A percentile compares a stretch with the other conserved stretches of the same genome.
Evolutionary conservation across 1,140 invertebrate species (phyloP).

Genomic region (Chionoecetes opilio): DNA sequence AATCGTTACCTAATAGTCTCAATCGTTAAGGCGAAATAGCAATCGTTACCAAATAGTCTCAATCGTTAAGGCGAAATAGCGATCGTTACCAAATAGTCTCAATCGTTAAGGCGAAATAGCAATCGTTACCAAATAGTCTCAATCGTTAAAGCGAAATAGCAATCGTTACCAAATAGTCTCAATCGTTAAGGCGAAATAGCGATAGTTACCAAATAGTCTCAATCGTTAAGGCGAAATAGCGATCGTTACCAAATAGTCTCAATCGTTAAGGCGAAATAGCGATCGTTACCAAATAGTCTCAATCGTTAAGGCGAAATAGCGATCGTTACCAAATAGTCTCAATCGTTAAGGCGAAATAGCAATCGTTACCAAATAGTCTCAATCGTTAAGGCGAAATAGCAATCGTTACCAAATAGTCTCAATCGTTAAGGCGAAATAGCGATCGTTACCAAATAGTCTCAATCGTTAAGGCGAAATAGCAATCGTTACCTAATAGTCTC

Average conservation of each 20-base stretch:
- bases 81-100: conserved; percentile 15
- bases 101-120: conserved; percentile 9
- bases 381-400: conserved; percentile 9
- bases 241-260: conserved; percentile 15
- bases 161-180: too few relatives aligned
- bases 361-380: conserved; percentile 3
- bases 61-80: conserved; percentile 9
- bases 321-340: conserved; percentile 15
- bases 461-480: conserved; percentile 9
- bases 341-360: conserved; percentile 9
- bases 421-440: conserved; percentile 9
- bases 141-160: not conserved
- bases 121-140: conserved; percentile 1
- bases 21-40: conserved; percentile 9
- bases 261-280: conserved; percentile 9
- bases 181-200: conserved; percentile 9
- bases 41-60: conserved; percentile 3
- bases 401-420: conserved; percentile 3
- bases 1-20: too few relatives aligned
- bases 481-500: conserved; percentile 5
- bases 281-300: conserved; percentile 15
- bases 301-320: conserved; percentile 9
- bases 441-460: conserved; percentile 15
- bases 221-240: conserved; percentile 9
- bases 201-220: conserved; percentile 1